Conservation (phyloP, 2,888 invertebrate genomes). For the Allolobophora icterica region DNA sequence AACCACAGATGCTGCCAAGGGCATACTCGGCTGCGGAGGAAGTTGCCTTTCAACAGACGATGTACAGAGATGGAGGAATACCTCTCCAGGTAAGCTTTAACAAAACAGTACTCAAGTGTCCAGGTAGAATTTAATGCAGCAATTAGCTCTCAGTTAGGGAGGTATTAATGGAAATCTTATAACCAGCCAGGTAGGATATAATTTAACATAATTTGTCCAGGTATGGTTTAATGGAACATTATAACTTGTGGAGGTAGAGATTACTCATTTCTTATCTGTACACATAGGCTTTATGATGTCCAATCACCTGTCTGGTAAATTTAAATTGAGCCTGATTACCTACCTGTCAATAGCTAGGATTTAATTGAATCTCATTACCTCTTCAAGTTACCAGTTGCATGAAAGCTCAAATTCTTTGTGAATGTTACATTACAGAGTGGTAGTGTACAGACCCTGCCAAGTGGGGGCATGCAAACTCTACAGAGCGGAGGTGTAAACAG, state of each 20-base stretch:
- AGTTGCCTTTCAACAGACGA: not conserved
- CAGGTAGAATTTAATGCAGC: not conserved
- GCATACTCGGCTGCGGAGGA: not conserved
- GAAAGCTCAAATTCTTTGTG: not conserved
- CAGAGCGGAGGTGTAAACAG: too few relatives aligned
- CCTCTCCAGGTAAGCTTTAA: conserved; percentile 17
- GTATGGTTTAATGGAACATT: too few relatives aligned
- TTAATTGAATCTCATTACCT: not conserved
- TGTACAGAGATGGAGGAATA: not conserved
- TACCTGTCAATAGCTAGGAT: not conserved
- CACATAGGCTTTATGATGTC: too few relatives aligned
- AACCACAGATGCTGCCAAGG: not conserved
- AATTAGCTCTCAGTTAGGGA: not conserved
- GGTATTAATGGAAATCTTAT: not conserved
- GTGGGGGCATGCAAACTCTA: not conserved
- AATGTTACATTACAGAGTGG: not conserved
- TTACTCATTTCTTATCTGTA: too few relatives aligned
- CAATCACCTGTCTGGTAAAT: not conserved
- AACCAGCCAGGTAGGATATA: not conserved
- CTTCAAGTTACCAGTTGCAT: not conserved
- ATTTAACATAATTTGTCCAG: too few relatives aligned
- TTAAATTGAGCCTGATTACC: not conserved
- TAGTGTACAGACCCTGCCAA: not conserved
- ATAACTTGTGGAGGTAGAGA: too few relatives aligned
- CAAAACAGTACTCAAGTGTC: not conserved